Conservation (phyloP, 2,888 invertebrate genomes). For the Napeogenes sylphis region DNA sequence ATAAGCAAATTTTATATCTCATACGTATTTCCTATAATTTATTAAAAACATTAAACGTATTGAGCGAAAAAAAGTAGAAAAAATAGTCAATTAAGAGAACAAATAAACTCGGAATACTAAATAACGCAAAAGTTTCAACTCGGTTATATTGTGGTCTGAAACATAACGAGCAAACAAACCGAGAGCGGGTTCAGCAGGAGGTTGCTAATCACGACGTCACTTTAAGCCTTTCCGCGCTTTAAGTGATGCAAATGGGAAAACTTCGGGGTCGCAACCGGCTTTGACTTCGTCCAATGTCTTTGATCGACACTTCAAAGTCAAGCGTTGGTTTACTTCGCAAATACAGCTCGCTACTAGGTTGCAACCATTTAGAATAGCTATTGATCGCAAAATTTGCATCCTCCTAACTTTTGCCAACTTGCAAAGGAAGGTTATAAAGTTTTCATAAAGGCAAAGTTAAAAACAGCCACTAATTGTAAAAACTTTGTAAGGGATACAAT, state of each 20-base stretch:
- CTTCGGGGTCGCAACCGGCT: constrained; percentile 63
- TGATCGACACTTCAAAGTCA: constrained; percentile 66
- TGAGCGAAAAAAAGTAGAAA: not conserved
- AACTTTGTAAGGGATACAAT: too few relatives aligned
- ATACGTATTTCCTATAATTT: too few relatives aligned
- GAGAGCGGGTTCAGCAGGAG: constrained; percentile 30
- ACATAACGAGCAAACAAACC: constrained; percentile 31
- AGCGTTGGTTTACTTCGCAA: constrained; percentile 30
- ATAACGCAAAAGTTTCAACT: constrained; percentile 18
- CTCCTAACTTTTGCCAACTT: constrained; percentile 21
- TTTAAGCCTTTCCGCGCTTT: constrained; percentile 61
- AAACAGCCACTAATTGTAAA: too few relatives aligned
- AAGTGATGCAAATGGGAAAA: constrained; percentile 72
- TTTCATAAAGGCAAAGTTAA: constrained; percentile 17
- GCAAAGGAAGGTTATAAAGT: constrained; percentile 21
- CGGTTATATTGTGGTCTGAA: constrained; percentile 20
- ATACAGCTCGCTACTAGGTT: constrained; percentile 28
- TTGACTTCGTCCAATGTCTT: constrained; percentile 63
- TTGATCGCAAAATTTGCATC: constrained; percentile 28
- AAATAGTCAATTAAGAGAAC: not conserved
- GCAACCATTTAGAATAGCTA: constrained; percentile 28
- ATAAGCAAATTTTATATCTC: too few relatives aligned
- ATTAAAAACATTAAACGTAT: not conserved
- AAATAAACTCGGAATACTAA: constrained; percentile 4
- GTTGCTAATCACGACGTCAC: constrained; percentile 56